Evolutionary conservation across 2,113 vertebrate genomes (phyloP), one percentile per base, ranked within the genome.

Genomic region (Ochotona curzoniae): DNA sequence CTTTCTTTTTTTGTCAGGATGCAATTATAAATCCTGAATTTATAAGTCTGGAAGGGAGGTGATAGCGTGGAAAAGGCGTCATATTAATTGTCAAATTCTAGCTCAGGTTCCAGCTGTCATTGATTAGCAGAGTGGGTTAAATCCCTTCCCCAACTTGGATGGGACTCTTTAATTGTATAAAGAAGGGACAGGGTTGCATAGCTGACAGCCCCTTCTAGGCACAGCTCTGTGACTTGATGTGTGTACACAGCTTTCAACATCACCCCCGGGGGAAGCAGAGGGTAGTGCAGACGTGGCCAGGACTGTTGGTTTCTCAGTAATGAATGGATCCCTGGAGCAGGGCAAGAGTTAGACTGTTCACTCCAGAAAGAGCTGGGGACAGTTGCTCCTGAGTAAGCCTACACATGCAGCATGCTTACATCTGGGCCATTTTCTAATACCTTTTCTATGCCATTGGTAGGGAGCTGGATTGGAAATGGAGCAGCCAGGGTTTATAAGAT

Each of bases 391-490:
- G 69, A 54, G 54, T 71, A 69, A 80, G 74, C 51, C 38, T 67
- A 0, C 23, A 14, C 75, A 54, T 0, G 0, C 20, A 30, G 13
- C 21, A 47, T 18, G 4, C 26, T 64, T n/a, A n/a, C n/a, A n/a
- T n/a, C n/a, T n/a, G n/a, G n/a, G n/a, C n/a, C n/a, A n/a, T n/a
- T n/a, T n/a, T n/a, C n/a, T n/a, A n/a, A n/a, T n/a, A n/a, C n/a
- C n/a, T n/a, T n/a, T n/a, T n/a, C n/a, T n/a, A n/a, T n/a, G n/a
- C n/a, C n/a, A n/a, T n/a, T n/a, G n/a, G n/a, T n/a, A n/a, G n/a
- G n/a, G n/a, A n/a, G n/a, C n/a, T n/a, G n/a, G n/a, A n/a, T n/a
- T n/a, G n/a, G n/a, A n/a, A n/a, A n/a, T n/a, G n/a, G n/a, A n/a
- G n/a, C n/a, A n/a, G n/a, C n/a, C n/a, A 54, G 86, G 26, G n/a